Conservation (phyloP, 2,113 vertebrate species). For the Bostrychus sinensis region DNA sequence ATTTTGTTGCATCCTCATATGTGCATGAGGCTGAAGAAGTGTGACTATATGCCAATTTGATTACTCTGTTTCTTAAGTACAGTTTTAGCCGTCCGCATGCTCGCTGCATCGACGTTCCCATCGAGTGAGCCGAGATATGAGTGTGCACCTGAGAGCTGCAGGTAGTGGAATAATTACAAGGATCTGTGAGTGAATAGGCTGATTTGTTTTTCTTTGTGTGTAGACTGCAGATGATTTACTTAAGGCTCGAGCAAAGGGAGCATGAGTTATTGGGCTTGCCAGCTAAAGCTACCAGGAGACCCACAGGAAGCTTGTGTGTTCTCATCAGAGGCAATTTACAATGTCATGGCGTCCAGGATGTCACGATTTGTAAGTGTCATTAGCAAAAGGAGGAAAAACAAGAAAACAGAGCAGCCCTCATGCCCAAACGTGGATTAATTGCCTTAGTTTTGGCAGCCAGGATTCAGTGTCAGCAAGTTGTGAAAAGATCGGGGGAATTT, state of each 20-base stretch:
- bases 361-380: conserved; percentile 57
- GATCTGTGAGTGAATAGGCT: conserved; percentile 34
- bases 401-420: neutral
- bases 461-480: conserved; percentile 73
- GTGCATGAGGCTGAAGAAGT: neutral
- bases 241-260: conserved; percentile 24
- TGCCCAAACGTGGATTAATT: conserved; percentile 68
- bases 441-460: conserved; percentile 51
- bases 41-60: neutral
- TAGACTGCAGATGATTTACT: conserved; percentile 55
- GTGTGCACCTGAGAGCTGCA: conserved; percentile 42
- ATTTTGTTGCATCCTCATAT: neutral
- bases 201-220: conserved; percentile 65
- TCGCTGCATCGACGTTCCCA: conserved; percentile 22
- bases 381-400: neutral
- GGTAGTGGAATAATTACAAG: conserved; percentile 45
- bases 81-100: conserved; percentile 2
- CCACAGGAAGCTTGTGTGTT: neutral
- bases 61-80: neutral
- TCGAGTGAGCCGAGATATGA: conserved; percentile 26
- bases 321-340: conserved; percentile 4
- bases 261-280: conserved; percentile 22
- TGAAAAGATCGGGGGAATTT: conserved; percentile 71
- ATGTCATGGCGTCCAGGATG: conserved; percentile 22
- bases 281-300: neutral